Base-by-base conservation (phyloP, 2,888 invertebrate species). In the Drosophila antonietae region DNA sequence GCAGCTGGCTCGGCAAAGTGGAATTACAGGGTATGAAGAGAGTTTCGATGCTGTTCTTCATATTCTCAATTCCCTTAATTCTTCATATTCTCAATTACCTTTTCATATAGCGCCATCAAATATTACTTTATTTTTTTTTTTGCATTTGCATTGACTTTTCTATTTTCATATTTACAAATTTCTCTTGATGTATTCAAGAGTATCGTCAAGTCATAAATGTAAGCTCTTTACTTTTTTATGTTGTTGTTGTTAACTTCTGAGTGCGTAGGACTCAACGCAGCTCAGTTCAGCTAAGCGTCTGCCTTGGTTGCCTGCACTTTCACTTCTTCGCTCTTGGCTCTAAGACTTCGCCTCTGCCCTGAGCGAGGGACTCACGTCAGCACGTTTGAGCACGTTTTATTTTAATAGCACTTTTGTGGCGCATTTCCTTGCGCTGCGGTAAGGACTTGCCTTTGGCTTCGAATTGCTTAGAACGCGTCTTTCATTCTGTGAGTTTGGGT, bases 311-410 rank as follows among this genome's bases (percentile, higher is more conserved):
- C 6, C 43, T 23, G 15, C 18, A 18, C 14, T 20, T 28, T 43
- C 46, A 2, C 31, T 35, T 23, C 46, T 20, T 4, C 18, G 0
- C 14, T 8, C 8, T 7, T 15, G 5, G 37, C 23, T 23, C 37
- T 15, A 15, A 7, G 39, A 10, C 28, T 0, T 12, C 10, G 10
- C 15, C n/a, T 35, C 28, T 46, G 20, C 51, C 47, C 49, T 33
- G 15, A 5, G 18, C 18, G 18, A 20, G 55, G 64, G 46, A 69
- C 59, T 61, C 76, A 73, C 74, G 74, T 79, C 76, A 77, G 78
- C 81, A 84, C 72, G 57, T 75, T 78, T 73, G 67, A 81, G 81
- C 87, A 86, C 87, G 84, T 87, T 87, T 87, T 84, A 88, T 88
- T 86, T 82, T 84, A 84, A 88, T 84, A 72, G 73, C 82, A 73